A percentile compares a stretch with the other conserved stretches of the same genome.
Evolutionary conservation across 2,113 vertebrate species (phyloP).

Genomic region (Heterotis niloticus): DNA sequence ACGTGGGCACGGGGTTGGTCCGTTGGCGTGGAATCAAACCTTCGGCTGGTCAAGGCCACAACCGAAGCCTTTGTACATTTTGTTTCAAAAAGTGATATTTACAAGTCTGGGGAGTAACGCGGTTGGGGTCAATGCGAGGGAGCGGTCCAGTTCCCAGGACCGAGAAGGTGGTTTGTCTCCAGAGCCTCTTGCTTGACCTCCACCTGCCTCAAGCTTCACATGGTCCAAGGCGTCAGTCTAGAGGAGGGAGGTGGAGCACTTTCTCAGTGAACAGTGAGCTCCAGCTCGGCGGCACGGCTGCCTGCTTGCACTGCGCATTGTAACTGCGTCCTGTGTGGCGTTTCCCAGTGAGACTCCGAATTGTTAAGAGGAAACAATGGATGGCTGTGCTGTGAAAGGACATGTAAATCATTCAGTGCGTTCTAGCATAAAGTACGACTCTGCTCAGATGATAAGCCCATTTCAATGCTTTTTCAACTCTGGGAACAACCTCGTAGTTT

Average conservation of each 20-base stretch:
- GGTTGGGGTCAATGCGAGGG: no score
- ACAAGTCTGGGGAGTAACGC: no score
- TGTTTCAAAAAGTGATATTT: no score
- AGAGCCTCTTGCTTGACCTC: no score
- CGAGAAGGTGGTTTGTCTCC: no score
- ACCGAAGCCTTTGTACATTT: neutral
- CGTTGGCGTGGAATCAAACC: slow-evolving; percentile 30
- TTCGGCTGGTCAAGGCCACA: slow-evolving; percentile 65
- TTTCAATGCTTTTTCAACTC: neutral
- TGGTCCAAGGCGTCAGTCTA: neutral
- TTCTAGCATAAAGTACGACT: neutral
- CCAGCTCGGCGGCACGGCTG: slow-evolving; percentile 27
- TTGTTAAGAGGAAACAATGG: slow-evolving; percentile 44
- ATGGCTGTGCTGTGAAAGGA: slow-evolving; percentile 31
- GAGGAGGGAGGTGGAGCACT: neutral
- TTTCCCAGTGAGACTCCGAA: slow-evolving; percentile 41
- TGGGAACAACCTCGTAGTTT: neutral
- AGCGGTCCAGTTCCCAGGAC: no score
- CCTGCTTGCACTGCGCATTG: slow-evolving; percentile 37
- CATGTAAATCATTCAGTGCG: slow-evolving; percentile 36
- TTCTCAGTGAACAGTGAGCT: slow-evolving; percentile 30
- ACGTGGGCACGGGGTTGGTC: no score
- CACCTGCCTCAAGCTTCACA: no score
- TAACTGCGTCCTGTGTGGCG: slow-evolving; percentile 44
- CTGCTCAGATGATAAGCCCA: neutral